Conservation (phyloP, 2,888 invertebrate genomes). For the Pharmacophagus antenor region DNA sequence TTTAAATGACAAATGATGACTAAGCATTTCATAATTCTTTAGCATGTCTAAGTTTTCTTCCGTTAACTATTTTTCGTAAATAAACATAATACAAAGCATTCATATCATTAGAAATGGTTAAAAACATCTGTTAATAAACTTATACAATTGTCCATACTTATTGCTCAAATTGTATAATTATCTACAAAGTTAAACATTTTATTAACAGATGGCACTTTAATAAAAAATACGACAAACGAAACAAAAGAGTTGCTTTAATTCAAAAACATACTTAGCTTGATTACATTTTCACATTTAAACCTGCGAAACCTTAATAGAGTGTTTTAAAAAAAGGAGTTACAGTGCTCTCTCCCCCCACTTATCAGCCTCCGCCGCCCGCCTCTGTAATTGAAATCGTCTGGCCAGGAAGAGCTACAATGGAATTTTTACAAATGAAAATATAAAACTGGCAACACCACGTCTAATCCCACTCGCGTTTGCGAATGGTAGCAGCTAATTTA, state of each 20-base stretch:
- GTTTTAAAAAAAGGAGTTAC: constrained; percentile 25
- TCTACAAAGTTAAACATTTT: neutral
- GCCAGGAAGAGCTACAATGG: constrained; percentile 60
- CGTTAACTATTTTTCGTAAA: too few relatives aligned
- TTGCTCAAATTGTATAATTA: too few relatives aligned
- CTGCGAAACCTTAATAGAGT: constrained; percentile 23
- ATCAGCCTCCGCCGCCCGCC: constrained; percentile 33
- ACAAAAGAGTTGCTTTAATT: neutral
- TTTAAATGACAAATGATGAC: too few relatives aligned
- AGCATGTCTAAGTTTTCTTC: too few relatives aligned
- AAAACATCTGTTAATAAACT: too few relatives aligned
- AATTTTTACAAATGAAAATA: constrained; percentile 65
- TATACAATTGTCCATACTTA: too few relatives aligned
- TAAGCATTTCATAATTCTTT: too few relatives aligned
- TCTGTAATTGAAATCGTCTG: constrained; percentile 68
- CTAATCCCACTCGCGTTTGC: constrained; percentile 41
- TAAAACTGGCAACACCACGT: constrained; percentile 46
- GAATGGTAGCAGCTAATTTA: constrained; percentile 44
- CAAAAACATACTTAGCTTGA: constrained; percentile 8
- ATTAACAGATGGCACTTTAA: too few relatives aligned
- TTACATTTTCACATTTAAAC: constrained; percentile 6
- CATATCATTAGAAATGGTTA: too few relatives aligned
- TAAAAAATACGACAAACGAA: neutral
- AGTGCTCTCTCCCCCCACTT: constrained; percentile 33
- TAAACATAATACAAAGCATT: too few relatives aligned